These are phyloP conservation scores for Chaetoderma sp. DNA, from an alignment of 2,888 invertebrate species.

Conservation along the genomic window DNA sequence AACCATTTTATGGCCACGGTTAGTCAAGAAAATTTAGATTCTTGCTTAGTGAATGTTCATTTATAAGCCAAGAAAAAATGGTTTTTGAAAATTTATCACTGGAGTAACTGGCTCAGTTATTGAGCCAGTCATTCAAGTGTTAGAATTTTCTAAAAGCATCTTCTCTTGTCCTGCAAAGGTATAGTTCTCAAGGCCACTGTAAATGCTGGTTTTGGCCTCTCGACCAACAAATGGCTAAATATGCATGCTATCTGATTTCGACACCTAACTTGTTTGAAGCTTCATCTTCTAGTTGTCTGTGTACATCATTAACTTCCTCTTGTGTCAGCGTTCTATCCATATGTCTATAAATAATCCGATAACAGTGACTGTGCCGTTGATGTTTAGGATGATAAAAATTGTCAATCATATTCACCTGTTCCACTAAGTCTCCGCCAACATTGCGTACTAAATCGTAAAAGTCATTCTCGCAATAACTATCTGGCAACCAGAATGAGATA, in stretches of 20 bases:
- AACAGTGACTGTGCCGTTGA: slow-evolving; percentile 86
- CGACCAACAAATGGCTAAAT: not conserved
- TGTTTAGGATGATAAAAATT: slow-evolving; percentile 88
- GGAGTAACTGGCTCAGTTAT: no score
- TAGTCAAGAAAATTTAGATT: no score
- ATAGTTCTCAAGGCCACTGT: no score
- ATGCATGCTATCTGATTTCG: slow-evolving; percentile 56
- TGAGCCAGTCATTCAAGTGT: no score
- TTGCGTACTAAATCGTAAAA: slow-evolving; percentile 89
- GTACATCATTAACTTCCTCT: slow-evolving; percentile 87
- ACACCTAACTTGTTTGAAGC: slow-evolving; percentile 72
- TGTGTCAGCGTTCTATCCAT: slow-evolving; percentile 90
- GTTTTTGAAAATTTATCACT: no score
- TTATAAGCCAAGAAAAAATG: no score
- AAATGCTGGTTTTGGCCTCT: no score
- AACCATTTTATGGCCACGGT: no score
- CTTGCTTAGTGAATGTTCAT: no score
- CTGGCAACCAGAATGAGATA: slow-evolving; percentile 95
- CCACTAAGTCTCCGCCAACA: slow-evolving; percentile 91
- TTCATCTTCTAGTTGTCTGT: slow-evolving; percentile 79
- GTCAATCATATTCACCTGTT: slow-evolving; percentile 90
- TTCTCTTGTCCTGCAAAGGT: no score
- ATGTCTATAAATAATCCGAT: slow-evolving; percentile 91
- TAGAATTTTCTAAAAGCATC: no score
- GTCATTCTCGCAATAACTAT: slow-evolving; percentile 68